Base-by-base conservation (phyloP, 2,888 invertebrate genomes). In the Lasioglossum leucozonium region DNA sequence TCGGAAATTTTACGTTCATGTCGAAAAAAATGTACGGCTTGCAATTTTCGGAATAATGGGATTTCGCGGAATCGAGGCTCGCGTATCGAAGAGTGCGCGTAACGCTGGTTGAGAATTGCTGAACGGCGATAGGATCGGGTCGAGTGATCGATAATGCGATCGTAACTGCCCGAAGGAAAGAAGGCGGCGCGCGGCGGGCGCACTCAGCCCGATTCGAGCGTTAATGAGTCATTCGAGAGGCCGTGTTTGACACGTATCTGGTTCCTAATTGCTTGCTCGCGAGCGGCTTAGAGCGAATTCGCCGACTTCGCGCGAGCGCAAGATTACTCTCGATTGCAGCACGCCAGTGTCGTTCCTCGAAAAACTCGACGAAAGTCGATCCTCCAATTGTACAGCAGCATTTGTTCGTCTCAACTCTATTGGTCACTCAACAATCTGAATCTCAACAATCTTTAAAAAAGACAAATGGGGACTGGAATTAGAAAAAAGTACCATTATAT, bases 61-160 rank as follows among this genome's bases (percentile, higher is more conserved):
- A 42, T 16, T 44, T 44, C 44, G 16, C 44, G 16, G 44, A 16
- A 44, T 16, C 16, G 44, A 4, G 44, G 16, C 4, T 44, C 13
- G 44, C 51, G n/a, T n/a, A 22, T 51, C 47, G 47, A 13, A 44
- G 5, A 6, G 34, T 2, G 34, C 37, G 79, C 37, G 62, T 55
- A 78, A 84, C 77, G 42, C 83, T 67, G 73, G 76, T 77, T 85
- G 85, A 80, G 85, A 85, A 74, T 85, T 78, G 47, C 80, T 85
- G 85, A 18, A 22, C 37, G 22, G 62, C 65, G 81, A 85, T 79
- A 86, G 78, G 78, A 86, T 86, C 79, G 47, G 86, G 65, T 77
- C 86, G 62, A 62, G 62, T 67, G 86, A 77, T 86, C 86, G 58
- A 86, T 86, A 82, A 77, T 82, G 86, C 77, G 73, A 51, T 47